Evolutionary conservation across 2,888 invertebrate species (phyloP).

Genomic region (Protula sp.): DNA sequence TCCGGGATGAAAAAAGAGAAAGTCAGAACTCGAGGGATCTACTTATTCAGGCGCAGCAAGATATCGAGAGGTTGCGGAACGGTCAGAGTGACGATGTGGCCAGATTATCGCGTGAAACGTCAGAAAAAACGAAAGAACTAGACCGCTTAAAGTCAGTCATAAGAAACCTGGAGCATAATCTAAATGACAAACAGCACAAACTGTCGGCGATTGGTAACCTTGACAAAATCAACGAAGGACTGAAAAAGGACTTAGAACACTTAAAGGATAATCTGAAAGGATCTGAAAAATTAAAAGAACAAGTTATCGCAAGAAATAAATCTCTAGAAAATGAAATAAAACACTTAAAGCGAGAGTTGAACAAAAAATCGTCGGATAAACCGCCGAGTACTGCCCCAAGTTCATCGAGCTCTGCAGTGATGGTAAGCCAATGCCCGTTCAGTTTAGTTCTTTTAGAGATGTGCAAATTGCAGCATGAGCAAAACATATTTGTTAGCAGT

Average conservation of each 20-base stretch:
- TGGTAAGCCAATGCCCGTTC: no score
- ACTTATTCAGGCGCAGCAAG: slow-evolving; percentile 42
- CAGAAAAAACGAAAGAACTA: slow-evolving; percentile 29
- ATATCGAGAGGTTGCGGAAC: slow-evolving; percentile 40
- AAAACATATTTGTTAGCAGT: no score
- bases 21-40: slow-evolving; percentile 41
- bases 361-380: slow-evolving; percentile 12
- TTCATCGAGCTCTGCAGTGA: no score
- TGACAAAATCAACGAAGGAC: slow-evolving; percentile 30
- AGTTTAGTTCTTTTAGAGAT: no score
- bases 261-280: slow-evolving; percentile 16
- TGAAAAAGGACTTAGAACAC: slow-evolving; percentile 34
- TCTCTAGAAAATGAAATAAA: slow-evolving; percentile 42
- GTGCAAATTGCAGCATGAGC: no score
- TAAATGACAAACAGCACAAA: slow-evolving; percentile 30
- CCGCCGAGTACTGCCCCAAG: background rate
- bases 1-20: slow-evolving; percentile 40
- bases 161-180: slow-evolving; percentile 27
- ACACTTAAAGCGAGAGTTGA: slow-evolving; percentile 25
- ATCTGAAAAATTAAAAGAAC: slow-evolving; percentile 33
- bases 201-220: slow-evolving; percentile 29
- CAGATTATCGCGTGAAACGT: slow-evolving; percentile 12
- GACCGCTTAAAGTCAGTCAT: slow-evolving; percentile 14
- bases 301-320: slow-evolving; percentile 30
- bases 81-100: slow-evolving; percentile 33